These are phyloP conservation scores for Syngnathus floridae DNA, from an alignment of 2,113 vertebrate genomes.

Conservation along the genomic window DNA sequence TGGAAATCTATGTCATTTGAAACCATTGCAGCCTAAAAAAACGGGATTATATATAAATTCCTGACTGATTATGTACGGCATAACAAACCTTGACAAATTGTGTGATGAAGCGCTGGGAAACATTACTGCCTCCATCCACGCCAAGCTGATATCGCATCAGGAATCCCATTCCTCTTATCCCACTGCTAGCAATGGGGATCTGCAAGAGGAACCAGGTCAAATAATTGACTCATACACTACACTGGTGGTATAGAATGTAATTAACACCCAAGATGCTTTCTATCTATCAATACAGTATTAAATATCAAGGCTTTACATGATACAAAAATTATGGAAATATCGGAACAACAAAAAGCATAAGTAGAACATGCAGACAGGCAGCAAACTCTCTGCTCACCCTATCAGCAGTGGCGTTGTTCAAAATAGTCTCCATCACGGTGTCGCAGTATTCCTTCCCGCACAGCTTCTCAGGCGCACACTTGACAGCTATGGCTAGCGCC, in stretches of 20 bases:
- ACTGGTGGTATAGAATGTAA: neutral
- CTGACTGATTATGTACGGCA: neutral
- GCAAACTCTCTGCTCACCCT: conserved; percentile 72
- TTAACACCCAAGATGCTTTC: neutral
- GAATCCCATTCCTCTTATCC: conserved; percentile 89
- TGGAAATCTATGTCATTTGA: too few relatives aligned
- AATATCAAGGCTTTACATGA: too few relatives aligned
- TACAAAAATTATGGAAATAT: too few relatives aligned
- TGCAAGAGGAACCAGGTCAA: conserved; percentile 41
- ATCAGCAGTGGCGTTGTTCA: conserved; percentile 83
- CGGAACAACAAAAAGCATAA: too few relatives aligned
- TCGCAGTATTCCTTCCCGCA: conserved; percentile 76
- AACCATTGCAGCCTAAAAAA: neutral
- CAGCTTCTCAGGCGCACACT: conserved; percentile 77
- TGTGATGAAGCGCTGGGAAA: conserved; percentile 79
- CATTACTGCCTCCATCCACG: conserved; percentile 53
- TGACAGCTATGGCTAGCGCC: conserved; percentile 85
- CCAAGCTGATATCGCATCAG: conserved; percentile 86
- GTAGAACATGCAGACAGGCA: neutral
- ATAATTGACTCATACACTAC: neutral
- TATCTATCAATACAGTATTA: neutral
- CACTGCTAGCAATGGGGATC: conserved; percentile 93
- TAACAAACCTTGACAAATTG: conserved; percentile 86
- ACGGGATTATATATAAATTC: neutral
- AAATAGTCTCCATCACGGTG: conserved; percentile 78